Conservation (phyloP, 2,888 invertebrate genomes). For the Machimus atricapillus region DNA sequence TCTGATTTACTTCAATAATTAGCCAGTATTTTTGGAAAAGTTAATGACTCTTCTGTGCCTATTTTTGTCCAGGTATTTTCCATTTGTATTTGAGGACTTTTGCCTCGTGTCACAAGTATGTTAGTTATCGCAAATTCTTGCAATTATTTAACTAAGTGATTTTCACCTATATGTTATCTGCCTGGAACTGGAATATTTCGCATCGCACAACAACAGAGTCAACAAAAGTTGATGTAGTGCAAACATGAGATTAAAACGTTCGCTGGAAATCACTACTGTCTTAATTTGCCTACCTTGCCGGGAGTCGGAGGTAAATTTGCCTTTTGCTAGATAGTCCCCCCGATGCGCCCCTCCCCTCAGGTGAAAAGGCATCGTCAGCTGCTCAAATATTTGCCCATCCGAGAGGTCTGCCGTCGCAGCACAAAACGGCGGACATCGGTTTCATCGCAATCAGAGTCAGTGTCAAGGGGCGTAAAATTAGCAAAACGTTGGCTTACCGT, state of each 20-base stretch:
- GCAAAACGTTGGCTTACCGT: background rate
- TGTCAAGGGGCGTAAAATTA: background rate
- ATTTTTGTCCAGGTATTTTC: background rate
- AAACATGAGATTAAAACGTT: background rate
- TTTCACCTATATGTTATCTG: background rate
- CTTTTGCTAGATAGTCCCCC: background rate
- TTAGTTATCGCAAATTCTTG: background rate
- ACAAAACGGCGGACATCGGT: background rate
- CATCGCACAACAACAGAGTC: background rate
- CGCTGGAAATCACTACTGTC: background rate
- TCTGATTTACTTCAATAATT: no score
- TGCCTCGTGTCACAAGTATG: background rate
- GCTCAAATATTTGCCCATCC: background rate
- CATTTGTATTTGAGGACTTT: background rate
- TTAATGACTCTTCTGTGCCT: no score
- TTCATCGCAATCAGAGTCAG: background rate
- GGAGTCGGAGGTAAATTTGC: background rate
- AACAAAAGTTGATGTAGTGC: background rate
- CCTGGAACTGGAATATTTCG: background rate
- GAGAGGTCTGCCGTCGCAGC: background rate
- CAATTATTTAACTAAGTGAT: background rate
- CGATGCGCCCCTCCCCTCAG: background rate
- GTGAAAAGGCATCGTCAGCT: background rate
- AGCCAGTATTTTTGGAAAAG: no score
- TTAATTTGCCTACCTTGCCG: background rate